A percentile compares a stretch with the other conserved stretches of the same genome.
phyloP scores from a whole-genome alignment of 2,888 invertebrate genomes.

The Cybosia mesomella region DNA sequence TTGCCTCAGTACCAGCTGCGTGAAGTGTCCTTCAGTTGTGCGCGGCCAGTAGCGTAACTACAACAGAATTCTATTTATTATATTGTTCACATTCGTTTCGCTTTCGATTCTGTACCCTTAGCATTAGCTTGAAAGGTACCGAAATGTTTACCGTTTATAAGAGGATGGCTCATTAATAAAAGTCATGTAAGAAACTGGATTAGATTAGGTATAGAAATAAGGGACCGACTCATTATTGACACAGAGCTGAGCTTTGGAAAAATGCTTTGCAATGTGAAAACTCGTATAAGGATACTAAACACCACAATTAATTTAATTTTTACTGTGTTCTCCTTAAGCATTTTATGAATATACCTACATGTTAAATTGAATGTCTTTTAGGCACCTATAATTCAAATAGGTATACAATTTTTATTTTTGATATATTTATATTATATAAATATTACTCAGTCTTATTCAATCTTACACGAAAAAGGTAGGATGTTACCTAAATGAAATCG shows the following conservation, averaged over 20 bases:
- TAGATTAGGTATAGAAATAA: not conserved
- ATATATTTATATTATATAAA: not conserved
- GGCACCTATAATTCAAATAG: not conserved
- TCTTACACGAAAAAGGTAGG: not conserved
- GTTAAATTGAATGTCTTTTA: not conserved
- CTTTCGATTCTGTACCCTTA: constrained; percentile 47
- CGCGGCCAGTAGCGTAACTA: constrained; percentile 43
- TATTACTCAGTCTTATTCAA: not conserved
- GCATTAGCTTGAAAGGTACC: not conserved
- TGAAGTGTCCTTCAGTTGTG: constrained; percentile 45
- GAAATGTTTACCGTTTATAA: not conserved
- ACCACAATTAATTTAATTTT: not conserved
- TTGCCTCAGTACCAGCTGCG: constrained; percentile 51
- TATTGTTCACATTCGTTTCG: constrained; percentile 55
- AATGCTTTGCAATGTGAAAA: not conserved
- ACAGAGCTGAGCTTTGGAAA: not conserved
- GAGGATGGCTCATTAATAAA: not conserved
- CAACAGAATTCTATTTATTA: constrained; percentile 42
- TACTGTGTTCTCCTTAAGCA: not conserved
- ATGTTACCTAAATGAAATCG: constrained; percentile 20
- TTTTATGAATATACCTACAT: not conserved
- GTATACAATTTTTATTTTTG: not conserved
- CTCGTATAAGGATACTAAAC: not conserved
- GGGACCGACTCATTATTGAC: not conserved
- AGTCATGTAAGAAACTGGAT: not conserved